Conservation (phyloP, 2,888 invertebrate genomes). For the Drosophila basisetae region DNA sequence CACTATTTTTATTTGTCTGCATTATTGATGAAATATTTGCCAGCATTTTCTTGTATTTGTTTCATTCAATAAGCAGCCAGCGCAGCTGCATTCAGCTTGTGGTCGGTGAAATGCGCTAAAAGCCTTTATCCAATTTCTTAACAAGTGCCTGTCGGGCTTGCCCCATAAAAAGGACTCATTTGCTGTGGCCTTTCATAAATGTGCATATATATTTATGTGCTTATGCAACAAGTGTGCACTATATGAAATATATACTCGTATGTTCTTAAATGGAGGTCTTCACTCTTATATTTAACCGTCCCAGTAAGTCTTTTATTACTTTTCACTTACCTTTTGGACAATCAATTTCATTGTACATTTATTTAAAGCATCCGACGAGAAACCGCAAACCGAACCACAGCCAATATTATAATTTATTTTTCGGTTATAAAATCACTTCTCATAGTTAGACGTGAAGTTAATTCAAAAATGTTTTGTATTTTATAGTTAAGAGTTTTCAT, state of each 20-base stretch:
- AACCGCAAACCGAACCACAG: slow-evolving; percentile 1
- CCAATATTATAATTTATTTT: slow-evolving; percentile 5
- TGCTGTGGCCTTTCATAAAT: slow-evolving; percentile 22
- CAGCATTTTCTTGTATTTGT: slow-evolving; percentile 51
- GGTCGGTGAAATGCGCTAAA: slow-evolving; percentile 56
- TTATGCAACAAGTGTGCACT: slow-evolving; percentile 58
- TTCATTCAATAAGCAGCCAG: slow-evolving; percentile 47
- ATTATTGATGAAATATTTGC: slow-evolving; percentile 65
- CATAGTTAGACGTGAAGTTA: slow-evolving; percentile 26
- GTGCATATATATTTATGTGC: not conserved
- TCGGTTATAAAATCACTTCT: slow-evolving; percentile 12
- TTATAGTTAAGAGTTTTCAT: not conserved
- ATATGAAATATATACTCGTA: not conserved
- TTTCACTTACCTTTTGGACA: slow-evolving; percentile 84
- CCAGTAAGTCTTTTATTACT: not conserved
- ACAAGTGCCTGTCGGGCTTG: slow-evolving; percentile 18
- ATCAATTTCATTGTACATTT: slow-evolving; percentile 86
- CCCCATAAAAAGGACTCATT: not conserved
- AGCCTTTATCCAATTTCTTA: slow-evolving; percentile 40
- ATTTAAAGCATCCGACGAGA: slow-evolving; percentile 48
- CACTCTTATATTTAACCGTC: not conserved
- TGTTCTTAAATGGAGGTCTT: not conserved
- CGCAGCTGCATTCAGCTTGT: slow-evolving; percentile 47
- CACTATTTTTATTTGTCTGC: slow-evolving; percentile 36
- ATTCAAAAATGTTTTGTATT: not conserved